Conservation (phyloP, 1,140 invertebrate species). For the Neotoxoptera formosana region DNA sequence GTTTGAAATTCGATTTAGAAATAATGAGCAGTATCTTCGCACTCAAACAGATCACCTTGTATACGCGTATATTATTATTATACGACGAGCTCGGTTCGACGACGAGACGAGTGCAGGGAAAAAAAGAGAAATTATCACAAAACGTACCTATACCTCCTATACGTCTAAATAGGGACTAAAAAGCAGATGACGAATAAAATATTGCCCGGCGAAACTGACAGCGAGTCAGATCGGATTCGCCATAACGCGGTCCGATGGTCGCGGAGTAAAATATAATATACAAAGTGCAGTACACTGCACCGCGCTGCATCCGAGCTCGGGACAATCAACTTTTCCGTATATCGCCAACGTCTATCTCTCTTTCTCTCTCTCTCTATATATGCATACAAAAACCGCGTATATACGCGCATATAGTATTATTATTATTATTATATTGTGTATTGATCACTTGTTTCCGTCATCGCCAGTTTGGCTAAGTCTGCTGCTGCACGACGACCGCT, state of each 20-base stretch:
- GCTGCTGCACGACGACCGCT: neutral
- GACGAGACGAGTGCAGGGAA: neutral
- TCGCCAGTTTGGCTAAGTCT: neutral
- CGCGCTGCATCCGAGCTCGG: neutral
- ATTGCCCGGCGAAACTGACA: neutral
- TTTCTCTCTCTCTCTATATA: neutral
- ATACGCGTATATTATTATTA: too few relatives aligned
- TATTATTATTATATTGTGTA: too few relatives aligned
- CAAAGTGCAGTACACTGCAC: too few relatives aligned
- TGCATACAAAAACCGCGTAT: neutral
- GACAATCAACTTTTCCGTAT: constrained; percentile 1
- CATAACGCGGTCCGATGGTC: neutral
- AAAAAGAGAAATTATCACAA: neutral
- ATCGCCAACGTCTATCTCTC: neutral
- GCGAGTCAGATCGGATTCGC: neutral
- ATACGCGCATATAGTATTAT: neutral
- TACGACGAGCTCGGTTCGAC: neutral
- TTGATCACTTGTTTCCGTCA: neutral
- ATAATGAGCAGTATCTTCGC: too few relatives aligned
- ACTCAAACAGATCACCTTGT: too few relatives aligned
- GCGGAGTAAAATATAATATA: neutral
- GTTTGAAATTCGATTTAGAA: too few relatives aligned
- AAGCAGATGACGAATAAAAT: neutral
- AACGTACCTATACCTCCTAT: too few relatives aligned
- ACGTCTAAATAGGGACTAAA: neutral